Evolutionary conservation across 2,888 invertebrate genomes (phyloP), one percentile per base, ranked within the genome.

Genomic region (Liopterus haemorrhoidalis): DNA sequence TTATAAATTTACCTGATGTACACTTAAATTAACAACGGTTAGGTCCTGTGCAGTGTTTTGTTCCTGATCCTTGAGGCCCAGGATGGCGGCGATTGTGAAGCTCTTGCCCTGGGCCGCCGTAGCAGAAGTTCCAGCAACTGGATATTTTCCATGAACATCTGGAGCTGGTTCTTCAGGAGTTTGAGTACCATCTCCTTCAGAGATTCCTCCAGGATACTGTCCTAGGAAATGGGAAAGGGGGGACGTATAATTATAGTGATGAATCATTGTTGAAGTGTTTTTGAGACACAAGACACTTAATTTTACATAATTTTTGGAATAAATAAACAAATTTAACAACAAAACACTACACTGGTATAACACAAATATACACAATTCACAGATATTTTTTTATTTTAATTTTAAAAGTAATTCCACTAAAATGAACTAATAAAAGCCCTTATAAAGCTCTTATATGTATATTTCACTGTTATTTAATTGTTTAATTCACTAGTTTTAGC

Each of bases 51-150:
- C 59, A 62, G 24, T 60, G 3, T 20, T 31, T n/a, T 36, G 27
- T 14, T 30, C 20, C 11, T 28, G 19, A 16, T 18, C 19, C 44
- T 82, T 80, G 51, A 88, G 65, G 0, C 89, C 90, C 56, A 91
- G 76, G 58, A 90, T 89, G 50, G 89, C 88, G 51, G 89, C 90
- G 56, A 91, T 91, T 16, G 90, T 90, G 59, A 91, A 91, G 4
- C 87, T 86, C 51, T 67, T 67, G 49, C 60, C 66, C 33, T 49
- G 59, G 3, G 54, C 49, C n/a, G 55, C 57, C 1, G 59, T 59
- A 27, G 64, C 53, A 2, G 56, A 54, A 38, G 63, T 61, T 19
- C 59, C 59, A 42, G 59, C 59, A 14, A 27, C 12, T 14, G 40
- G 44, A 14, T 12, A 15, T 6, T 22, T 22, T 12, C 39, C 38